Evolutionary conservation across 2,888 invertebrate species (phyloP), one percentile per base, ranked within the genome.

Genomic region (Leistus spinibarbis): DNA sequence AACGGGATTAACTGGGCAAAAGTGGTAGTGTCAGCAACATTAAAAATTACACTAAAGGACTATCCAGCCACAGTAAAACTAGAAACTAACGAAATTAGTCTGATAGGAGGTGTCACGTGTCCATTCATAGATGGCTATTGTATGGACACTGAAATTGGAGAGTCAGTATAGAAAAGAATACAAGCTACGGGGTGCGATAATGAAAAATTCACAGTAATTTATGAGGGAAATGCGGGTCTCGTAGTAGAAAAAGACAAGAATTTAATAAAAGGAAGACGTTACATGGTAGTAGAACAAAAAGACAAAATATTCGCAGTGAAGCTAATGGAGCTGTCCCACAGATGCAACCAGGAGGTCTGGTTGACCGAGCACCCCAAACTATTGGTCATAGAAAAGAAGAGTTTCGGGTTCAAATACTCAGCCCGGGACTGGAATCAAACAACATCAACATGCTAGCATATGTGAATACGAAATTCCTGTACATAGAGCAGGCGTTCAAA

Each of bases 61-160:
- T 78, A 75, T 24, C 54, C 22, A 13, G 69, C 76, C 1, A 62
- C 9, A 10, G 72, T 78, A 3, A 76, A 77, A 17, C 40, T 76
- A 4, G 68, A 76, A 16, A 68, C 77, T 13, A 69, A 78, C 66
- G 74, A 76, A 20, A 71, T 78, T 5, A 67, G 54, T 4, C 54
- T 78, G 13, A 22, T 24, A 20, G 73, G 74, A n/a, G 76, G 77
- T 2, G 63, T 77, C 9, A 72, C 65, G 2, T 78, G 78, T 56
- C 67, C 76, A 1, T 77, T 71, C 60, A 16, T 74, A 20, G 62
- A 73, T 17, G 70, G 77, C 3, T 78, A 78, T 53, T 78, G 78
- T 23, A n/a, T n/a, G n/a, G n/a, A n/a, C n/a, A n/a, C n/a, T n/a
- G n/a, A n/a, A n/a, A 10, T 73, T 20, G 78, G 77, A 57, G 77